Base-by-base conservation (phyloP, 2,888 invertebrate species). In the Stegana nigrithorax region DNA sequence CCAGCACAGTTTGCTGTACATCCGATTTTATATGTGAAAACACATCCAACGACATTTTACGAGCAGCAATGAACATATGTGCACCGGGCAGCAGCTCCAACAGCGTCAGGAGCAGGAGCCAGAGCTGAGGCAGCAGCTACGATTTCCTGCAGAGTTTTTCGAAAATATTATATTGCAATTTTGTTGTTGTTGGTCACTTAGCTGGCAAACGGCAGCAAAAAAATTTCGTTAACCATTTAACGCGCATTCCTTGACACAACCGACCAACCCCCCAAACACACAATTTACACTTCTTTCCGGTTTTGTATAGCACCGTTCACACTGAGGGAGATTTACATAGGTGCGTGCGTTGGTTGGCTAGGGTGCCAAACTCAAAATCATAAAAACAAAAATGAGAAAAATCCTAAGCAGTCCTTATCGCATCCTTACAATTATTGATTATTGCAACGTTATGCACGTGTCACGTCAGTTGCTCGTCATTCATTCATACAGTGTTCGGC, bases 1-100 rank as follows among this genome's bases (percentile, higher is more conserved):
- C 53, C 36, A 55, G 53, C 53, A 36, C 53, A 55, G 53, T 55
- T 55, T 55, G 53, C 53, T 36, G 32, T 21, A 23, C 53, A 55
- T 55, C 36, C 53, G 53, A 55, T 36, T 55, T 55, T 55, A n/a
- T 39, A 39, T 14, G 14, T 14, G 39, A 39, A 39, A 39, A 39
- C 17, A 39, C 39, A 14, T 14, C 14, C 39, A 12, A 39, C 50
- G 23, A 14, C 26, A 50, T 21, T 50, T 50, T 50, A 50, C 47
- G 50, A 50, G 50, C 45, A 45, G 19, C 45, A 26, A 26, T 14
- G 39, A 39, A 39, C 50, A 50, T 50, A 23, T 50, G 50, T 50
- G 26, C n/a, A 23, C 47, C n/a, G 45, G 12, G 45, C 45, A 45
- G 45, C 39, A 39, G 32, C 32, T 12, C 2, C 32, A 5, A n/a